Percentiles rank a stretch among this genome's conserved stretches.
These are phyloP conservation scores for Apocheima hispidaria DNA, from an alignment of 2,888 invertebrate species.

Conservation along the genomic window DNA sequence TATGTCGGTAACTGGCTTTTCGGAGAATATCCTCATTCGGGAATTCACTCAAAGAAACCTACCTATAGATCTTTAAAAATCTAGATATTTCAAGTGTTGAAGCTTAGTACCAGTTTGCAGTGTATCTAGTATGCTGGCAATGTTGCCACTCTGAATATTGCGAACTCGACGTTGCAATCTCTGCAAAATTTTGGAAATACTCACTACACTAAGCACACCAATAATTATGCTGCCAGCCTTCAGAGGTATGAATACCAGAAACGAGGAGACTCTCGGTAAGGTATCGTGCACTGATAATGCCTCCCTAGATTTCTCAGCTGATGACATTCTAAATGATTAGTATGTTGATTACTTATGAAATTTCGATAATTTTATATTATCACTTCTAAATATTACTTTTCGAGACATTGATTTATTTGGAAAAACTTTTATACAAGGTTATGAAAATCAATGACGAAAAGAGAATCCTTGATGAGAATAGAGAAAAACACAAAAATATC, in stretches of 20 bases:
- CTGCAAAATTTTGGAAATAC: not conserved
- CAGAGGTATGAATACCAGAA: slow-evolving; percentile 4
- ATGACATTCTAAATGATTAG: not conserved
- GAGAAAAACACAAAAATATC: not conserved
- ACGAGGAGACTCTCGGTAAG: not conserved
- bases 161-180: not conserved
- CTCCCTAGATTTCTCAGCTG: not conserved
- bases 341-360: not conserved
- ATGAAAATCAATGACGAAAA: not conserved
- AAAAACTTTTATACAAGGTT: not conserved
- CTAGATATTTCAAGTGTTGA: no score
- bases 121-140: not conserved
- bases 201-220: not conserved
- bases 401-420: not conserved
- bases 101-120: no score
- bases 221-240: not conserved
- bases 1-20: no score
- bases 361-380: not conserved
- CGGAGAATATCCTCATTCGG: no score
- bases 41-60: no score
- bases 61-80: not conserved
- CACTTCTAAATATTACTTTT: not conserved
- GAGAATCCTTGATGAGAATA: not conserved
- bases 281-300: not conserved
- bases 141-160: not conserved